Percentiles rank a stretch among this genome's conserved stretches.
phyloP scores from a whole-genome alignment of 1,140 invertebrate genomes.

The Lineus longissimus region DNA sequence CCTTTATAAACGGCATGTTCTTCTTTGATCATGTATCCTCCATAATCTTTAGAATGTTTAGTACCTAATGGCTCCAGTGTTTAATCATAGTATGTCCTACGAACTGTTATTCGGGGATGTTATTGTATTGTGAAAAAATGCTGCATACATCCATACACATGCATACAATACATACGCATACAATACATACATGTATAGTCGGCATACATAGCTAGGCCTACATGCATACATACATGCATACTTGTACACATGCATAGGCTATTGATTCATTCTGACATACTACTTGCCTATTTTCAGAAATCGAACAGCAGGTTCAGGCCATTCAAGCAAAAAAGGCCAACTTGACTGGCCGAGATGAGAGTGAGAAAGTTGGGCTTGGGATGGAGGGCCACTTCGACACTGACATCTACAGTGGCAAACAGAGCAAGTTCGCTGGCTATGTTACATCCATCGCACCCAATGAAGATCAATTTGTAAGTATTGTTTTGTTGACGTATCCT shows the following conservation, averaged over 20 bases:
- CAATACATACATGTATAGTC: too few species aligned
- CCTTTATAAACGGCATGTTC: not conserved
- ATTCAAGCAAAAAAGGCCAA: constrained; percentile 80
- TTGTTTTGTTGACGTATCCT: not conserved
- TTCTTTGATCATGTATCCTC: not conserved
- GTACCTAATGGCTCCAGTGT: too few species aligned
- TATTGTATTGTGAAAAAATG: too few species aligned
- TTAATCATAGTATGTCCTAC: too few species aligned
- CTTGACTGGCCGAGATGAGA: constrained; percentile 20
- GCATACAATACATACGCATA: too few species aligned
- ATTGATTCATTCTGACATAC: too few species aligned
- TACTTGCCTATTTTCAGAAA: constrained; percentile 63
- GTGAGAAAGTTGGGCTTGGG: constrained; percentile 71
- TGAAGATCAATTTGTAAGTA: constrained; percentile 76
- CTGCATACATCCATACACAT: too few species aligned
- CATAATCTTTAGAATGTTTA: too few species aligned
- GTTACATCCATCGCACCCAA: constrained; percentile 93
- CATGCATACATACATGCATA: too few species aligned
- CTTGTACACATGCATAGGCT: too few species aligned
- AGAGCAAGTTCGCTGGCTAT: constrained; percentile 87
- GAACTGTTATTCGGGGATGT: too few species aligned
- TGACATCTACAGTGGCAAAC: constrained; percentile 76
- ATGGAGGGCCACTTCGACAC: constrained; percentile 82
- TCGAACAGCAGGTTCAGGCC: constrained; percentile 87
- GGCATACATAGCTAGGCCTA: too few species aligned